Conservation (phyloP, 2,888 invertebrate genomes). For the Eupeodes latifasciatus region DNA sequence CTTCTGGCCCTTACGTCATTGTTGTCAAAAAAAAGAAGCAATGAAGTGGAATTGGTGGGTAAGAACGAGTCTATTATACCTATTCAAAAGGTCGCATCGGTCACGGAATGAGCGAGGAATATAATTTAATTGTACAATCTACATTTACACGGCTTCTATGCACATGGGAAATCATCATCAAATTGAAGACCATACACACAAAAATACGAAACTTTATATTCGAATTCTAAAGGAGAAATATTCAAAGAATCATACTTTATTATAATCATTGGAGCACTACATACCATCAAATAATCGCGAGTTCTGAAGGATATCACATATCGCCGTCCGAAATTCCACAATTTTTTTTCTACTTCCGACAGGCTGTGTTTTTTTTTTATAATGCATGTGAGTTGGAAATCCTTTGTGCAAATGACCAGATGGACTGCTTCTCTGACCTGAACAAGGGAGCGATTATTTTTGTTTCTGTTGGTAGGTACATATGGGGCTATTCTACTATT, state of each 20-base stretch:
- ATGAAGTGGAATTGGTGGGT: slow-evolving; percentile 4
- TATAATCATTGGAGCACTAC: neutral
- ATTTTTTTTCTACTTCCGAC: slow-evolving; percentile 13
- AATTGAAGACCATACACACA: slow-evolving; percentile 17
- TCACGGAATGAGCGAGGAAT: slow-evolving; percentile 38
- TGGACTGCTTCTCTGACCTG: slow-evolving; percentile 56
- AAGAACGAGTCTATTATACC: slow-evolving; percentile 47
- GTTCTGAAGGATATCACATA: slow-evolving; percentile 46
- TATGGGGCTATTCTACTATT: neutral
- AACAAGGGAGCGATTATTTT: neutral
- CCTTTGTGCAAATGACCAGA: slow-evolving; percentile 49
- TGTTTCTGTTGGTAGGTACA: neutral
- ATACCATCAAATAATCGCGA: slow-evolving; percentile 20
- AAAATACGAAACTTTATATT: slow-evolving; percentile 19
- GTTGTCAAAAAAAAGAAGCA: slow-evolving; percentile 17
- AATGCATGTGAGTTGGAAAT: neutral
- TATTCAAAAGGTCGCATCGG: slow-evolving; percentile 45
- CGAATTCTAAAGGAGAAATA: neutral
- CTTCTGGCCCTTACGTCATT: slow-evolving; percentile 56
- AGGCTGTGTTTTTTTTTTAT: neutral
- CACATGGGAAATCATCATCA: neutral
- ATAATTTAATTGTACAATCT: slow-evolving; percentile 34
- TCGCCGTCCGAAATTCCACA: slow-evolving; percentile 21
- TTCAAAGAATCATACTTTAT: neutral
- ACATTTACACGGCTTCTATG: slow-evolving; percentile 48